Base-by-base conservation (phyloP, 2,113 vertebrate genomes). In the Xiphophorus couchianus region DNA sequence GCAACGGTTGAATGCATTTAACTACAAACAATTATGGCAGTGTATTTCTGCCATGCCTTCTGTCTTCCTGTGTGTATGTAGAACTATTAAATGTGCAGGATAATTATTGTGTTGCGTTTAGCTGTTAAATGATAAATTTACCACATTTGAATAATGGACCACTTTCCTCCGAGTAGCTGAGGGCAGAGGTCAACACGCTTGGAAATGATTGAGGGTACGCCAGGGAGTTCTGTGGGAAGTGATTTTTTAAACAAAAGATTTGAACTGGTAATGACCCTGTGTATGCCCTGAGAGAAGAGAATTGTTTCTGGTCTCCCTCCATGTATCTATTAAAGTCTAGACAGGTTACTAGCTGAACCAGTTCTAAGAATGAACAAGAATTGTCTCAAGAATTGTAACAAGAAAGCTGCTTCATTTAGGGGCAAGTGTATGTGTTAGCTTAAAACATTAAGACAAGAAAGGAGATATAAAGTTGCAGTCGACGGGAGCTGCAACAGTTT, bases 121-220 rank as follows among this genome's bases (percentile, higher is more conserved):
- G 51, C 19, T 42, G 4, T 67, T 71, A 68, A 62, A 66, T 68
- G 39, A 7, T 72, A 19, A 42, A 83, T 74, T 44, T 58, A 33
- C n/a, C 33, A 84, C 79, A 72, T 72, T 65, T 73, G 28, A 5
- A 22, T n/a, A 48, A 19, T 48, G 39, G 1, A 15, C 14, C 27
- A 64, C 1, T 37, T 54, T 33, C 31, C 17, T 77, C 69, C 73
- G 65, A 66, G 71, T 64, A 51, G 70, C 65, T 37, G 62, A 35
- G 61, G 51, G 64, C 73, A 77, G 72, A 81, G 83, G 70, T 69
- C 62, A 71, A 22, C 70, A 10, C 25, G 30, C 69, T 12, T 25
- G 44, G 64, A 25, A 7, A 54, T 64, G 73, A 80, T 76, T 73
- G 60, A 72, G 5, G 71, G 28, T 11, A 74, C 71, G 66, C 37